Conservation (phyloP, 2,113 vertebrate genomes). For the Jaculus jaculus region DNA sequence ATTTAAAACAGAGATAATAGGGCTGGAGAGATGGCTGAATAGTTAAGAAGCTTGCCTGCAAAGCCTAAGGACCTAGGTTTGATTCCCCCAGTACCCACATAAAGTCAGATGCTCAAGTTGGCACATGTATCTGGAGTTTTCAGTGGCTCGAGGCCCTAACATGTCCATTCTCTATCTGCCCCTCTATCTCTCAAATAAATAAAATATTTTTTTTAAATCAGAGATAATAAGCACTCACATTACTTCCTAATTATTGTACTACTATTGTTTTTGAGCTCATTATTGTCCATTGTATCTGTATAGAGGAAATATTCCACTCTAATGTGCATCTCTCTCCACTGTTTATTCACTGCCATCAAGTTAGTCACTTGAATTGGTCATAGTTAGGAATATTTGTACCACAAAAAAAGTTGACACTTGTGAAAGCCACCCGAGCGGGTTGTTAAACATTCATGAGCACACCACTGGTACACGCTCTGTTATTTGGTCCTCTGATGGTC, state of each 20-base stretch:
- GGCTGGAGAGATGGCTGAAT: no score
- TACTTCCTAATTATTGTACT: not conserved
- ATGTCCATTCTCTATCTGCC: no score
- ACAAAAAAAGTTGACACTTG: not conserved
- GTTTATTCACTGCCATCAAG: not conserved
- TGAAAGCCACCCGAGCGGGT: not conserved
- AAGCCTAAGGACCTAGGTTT: not conserved
- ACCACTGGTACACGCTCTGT: not conserved
- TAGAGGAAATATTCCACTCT: not conserved
- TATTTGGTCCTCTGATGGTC: not conserved
- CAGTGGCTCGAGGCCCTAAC: no score
- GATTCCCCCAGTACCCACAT: no score
- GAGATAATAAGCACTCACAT: not conserved
- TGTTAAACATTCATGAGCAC: not conserved
- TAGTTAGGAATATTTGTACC: slow-evolving; percentile 4
- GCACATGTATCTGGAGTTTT: no score
- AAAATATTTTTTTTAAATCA: not conserved
- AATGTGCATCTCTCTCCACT: not conserved
- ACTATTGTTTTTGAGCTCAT: not conserved
- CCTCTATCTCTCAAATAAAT: not conserved
- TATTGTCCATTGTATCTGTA: not conserved
- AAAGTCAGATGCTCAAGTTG: not conserved
- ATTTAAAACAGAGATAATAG: not conserved
- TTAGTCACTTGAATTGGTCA: not conserved
- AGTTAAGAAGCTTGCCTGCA: no score